A percentile compares a stretch with the other conserved stretches of the same genome.
These are phyloP conservation scores for Caradrina clavipalpis DNA, from an alignment of 2,888 invertebrate genomes.

Conservation along the genomic window DNA sequence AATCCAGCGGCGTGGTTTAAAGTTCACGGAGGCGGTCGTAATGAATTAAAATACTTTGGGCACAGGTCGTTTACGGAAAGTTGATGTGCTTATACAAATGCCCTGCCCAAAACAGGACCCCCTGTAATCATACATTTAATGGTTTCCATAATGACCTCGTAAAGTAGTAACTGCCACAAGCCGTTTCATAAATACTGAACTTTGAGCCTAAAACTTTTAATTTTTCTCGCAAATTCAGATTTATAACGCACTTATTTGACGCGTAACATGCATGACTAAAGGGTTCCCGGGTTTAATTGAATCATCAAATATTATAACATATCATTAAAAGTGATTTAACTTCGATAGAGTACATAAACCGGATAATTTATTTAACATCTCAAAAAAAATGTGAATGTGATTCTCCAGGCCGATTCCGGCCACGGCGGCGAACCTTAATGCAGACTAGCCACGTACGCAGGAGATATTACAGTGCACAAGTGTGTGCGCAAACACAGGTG, in stretches of 20 bases:
- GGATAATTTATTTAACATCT: too few relatives aligned
- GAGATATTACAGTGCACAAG: too few relatives aligned
- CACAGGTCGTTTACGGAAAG: slow-evolving; percentile 85
- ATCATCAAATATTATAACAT: slow-evolving; percentile 23
- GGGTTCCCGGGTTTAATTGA: slow-evolving; percentile 30
- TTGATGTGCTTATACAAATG: slow-evolving; percentile 88
- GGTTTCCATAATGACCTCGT: slow-evolving; percentile 87
- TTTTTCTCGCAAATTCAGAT: slow-evolving; percentile 70
- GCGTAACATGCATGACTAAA: slow-evolving; percentile 40
- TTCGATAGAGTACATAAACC: slow-evolving; percentile 2
- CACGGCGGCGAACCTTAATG: too few relatives aligned
- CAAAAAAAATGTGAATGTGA: too few relatives aligned
- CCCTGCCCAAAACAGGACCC: slow-evolving; percentile 82
- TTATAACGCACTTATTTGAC: slow-evolving; percentile 60
- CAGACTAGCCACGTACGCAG: too few relatives aligned
- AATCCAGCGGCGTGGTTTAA: slow-evolving; percentile 78
- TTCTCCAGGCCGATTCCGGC: too few relatives aligned
- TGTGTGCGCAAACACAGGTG: too few relatives aligned
- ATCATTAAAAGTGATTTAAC: slow-evolving; percentile 7
- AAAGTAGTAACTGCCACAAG: slow-evolving; percentile 85
- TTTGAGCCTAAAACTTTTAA: slow-evolving; percentile 71
- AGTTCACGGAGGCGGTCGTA: slow-evolving; percentile 75
- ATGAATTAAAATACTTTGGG: slow-evolving; percentile 83
- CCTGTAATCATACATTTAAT: slow-evolving; percentile 88
- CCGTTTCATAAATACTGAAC: slow-evolving; percentile 85